Percentiles rank a stretch among this genome's conserved stretches.
phyloP scores from a whole-genome alignment of 2,888 invertebrate genomes.

The Sarcophaga carnaria region DNA sequence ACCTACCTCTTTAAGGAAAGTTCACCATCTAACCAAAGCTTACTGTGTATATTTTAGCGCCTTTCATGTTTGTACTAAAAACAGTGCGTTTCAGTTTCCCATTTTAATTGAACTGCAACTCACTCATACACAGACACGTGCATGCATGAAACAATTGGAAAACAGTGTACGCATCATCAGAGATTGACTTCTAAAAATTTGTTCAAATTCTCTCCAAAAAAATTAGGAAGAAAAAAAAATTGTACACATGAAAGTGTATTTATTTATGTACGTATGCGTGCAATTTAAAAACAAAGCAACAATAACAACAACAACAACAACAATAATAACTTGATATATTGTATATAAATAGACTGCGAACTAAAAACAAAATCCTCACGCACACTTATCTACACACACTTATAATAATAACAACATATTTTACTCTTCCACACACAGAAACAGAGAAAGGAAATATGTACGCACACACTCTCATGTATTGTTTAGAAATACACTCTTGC shows the following conservation, averaged over 20 bases:
- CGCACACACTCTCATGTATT: neutral
- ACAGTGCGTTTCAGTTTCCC: too few species aligned
- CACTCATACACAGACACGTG: too few species aligned
- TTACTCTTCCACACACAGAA: neutral
- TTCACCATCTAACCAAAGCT: too few species aligned
- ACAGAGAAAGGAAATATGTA: neutral
- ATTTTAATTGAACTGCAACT: too few species aligned
- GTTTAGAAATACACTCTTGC: too few species aligned
- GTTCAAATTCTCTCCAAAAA: neutral
- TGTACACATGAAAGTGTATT: neutral
- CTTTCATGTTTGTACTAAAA: too few species aligned
- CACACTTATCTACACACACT: neutral
- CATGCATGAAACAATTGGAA: neutral
- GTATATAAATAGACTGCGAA: neutral
- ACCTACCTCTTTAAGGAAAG: too few species aligned
- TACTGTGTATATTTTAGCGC: too few species aligned
- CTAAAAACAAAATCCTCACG: neutral
- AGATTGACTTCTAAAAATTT: neutral
- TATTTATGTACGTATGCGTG: neutral
- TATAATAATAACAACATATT: neutral
- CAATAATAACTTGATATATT: neutral
- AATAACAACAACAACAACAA: neutral
- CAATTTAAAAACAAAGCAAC: neutral
- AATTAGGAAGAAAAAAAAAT: neutral
- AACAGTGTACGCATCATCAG: neutral